Base-by-base conservation (phyloP, 2,797 vertebrate species). In the Salmo trutta region DNA sequence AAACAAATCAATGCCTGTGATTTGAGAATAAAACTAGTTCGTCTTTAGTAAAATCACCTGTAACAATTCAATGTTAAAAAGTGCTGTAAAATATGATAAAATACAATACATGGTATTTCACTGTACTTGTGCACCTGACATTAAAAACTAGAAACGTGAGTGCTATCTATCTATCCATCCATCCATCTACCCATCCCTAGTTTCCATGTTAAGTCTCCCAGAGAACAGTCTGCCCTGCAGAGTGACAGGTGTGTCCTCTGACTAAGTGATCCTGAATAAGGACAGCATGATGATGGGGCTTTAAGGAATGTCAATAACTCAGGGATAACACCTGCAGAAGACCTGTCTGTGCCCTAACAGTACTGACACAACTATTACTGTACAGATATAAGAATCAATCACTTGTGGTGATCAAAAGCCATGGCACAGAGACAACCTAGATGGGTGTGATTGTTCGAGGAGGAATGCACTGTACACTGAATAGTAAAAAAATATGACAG, bases 201-300 rank as follows among this genome's bases (percentile, higher is more conserved):
- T 59, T 47, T 47, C 41, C 41, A 47, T 47, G 41, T 47, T 59
- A 0, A 59, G 6, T 59, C 56, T 59, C 15, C 56, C 15, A 47
- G 2, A 59, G 56, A 59, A 0, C 19, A 7, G 19, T 21, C 19
- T 21, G 5, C 53, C 4, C 0, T n/a, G 19, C 56, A 59, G 6
- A n/a, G n/a, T 21, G 56, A n/a, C 54, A 56, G 36, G 36, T 41
- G 36, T 56, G 54, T 56, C 17, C 17, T 56, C 17, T 56, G 16
- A 56, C 19, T 59, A n/a, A 59, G 3, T 8, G 6, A 21, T 16
- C 14, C 24, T 29, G 80, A 85, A 79, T 90, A 91, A 93, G 85
- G 84, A 85, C 82, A 1, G 36, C 29, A 79, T 80, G 74, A 88
- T 84, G 73, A 47, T 47, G 41, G 12, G 80, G 86, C 33, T 78